phyloP scores from a whole-genome alignment of 2,113 vertebrate species.

The Eptesicus fuscus region DNA sequence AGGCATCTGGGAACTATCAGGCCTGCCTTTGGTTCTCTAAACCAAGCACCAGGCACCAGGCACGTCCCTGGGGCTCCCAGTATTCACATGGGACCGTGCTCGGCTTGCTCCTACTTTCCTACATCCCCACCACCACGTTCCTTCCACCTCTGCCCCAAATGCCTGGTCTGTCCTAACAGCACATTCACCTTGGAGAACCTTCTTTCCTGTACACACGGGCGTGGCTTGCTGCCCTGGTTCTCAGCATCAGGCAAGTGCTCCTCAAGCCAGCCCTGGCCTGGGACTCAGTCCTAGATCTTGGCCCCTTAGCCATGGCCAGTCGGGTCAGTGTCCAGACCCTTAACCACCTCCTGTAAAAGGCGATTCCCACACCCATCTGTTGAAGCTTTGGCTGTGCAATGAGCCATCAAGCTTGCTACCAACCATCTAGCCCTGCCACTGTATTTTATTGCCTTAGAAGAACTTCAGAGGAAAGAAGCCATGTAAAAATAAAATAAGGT shows the following conservation, averaged over 20 bases:
- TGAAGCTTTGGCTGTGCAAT: background rate
- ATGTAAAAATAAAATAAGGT: slow-evolving; percentile 20
- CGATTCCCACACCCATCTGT: background rate
- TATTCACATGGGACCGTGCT: rapidly evolving
- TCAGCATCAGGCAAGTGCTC: background rate
- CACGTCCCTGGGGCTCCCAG: background rate
- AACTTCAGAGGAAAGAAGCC: slow-evolving; percentile 42
- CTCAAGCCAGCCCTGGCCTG: background rate
- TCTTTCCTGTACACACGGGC: background rate
- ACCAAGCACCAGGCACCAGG: background rate
- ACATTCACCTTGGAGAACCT: background rate
- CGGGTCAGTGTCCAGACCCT: background rate
- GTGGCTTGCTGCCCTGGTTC: background rate
- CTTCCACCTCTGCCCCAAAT: background rate
- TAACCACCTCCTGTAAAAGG: background rate
- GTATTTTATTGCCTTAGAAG: slow-evolving; percentile 38
- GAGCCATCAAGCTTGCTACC: background rate
- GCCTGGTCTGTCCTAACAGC: background rate
- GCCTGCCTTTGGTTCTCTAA: background rate
- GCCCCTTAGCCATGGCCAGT: background rate
- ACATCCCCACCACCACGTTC: background rate
- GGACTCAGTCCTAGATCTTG: background rate
- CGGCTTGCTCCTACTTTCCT: background rate
- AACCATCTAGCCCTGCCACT: background rate
- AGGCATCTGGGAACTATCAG: background rate